Conservation (phyloP, 2,113 vertebrate genomes). For the Chunga burmeisteri region DNA sequence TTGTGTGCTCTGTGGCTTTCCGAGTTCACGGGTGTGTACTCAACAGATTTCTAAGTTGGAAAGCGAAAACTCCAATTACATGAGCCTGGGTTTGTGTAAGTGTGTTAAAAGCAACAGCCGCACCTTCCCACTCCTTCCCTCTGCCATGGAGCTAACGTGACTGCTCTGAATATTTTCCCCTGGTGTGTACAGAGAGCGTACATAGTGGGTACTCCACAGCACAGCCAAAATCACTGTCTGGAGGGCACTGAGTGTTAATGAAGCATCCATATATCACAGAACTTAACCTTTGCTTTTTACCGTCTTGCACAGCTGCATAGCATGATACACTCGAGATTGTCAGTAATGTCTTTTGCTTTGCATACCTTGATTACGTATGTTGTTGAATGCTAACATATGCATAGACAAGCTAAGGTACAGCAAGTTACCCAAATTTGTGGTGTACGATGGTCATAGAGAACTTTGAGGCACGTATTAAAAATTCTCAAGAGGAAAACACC, state of each 20-base stretch:
- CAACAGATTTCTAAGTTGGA: background rate
- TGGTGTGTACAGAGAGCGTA: background rate
- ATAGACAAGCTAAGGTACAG: background rate
- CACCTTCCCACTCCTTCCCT: background rate
- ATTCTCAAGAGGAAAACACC: constrained; percentile 19
- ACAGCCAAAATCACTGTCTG: background rate
- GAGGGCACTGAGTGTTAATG: background rate
- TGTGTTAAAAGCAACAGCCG: accelerated
- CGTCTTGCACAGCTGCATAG: background rate
- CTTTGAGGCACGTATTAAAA: background rate
- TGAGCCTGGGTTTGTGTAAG: background rate
- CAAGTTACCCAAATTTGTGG: background rate
- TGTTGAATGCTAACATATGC: background rate
- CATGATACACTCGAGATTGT: background rate
- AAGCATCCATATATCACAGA: background rate
- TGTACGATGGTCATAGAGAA: background rate
- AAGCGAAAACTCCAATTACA: background rate
- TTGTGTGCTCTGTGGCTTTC: background rate
- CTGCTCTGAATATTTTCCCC: background rate
- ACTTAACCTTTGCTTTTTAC: background rate
- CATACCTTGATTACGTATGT: background rate
- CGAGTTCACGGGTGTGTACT: background rate
- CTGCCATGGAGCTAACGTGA: background rate
- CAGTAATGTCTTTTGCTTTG: background rate
- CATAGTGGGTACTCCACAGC: background rate